Evolutionary conservation across 2,888 invertebrate species (phyloP).

Genomic region (Hypolimnas misippus): DNA sequence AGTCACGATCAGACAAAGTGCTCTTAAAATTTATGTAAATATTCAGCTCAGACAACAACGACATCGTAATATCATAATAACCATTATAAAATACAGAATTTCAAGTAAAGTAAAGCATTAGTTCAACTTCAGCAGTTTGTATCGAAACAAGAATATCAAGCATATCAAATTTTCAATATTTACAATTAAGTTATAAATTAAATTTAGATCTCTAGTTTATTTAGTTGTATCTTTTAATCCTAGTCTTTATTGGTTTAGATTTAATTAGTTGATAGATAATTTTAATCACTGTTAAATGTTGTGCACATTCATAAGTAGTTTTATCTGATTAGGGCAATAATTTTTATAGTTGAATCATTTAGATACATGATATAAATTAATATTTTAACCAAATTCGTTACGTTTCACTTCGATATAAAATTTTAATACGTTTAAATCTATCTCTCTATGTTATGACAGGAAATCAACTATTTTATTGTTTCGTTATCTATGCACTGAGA

Average conservation of each 20-base stretch:
- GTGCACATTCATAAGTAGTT: constrained; percentile 79
- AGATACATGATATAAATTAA: constrained; percentile 44
- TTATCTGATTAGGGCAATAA: constrained; percentile 76
- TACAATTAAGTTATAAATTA: constrained; percentile 56
- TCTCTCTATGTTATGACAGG: constrained; percentile 37
- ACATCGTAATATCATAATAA: neutral
- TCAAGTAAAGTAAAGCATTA: constrained; percentile 22
- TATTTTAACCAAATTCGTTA: constrained; percentile 42
- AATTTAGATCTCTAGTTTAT: constrained; percentile 61
- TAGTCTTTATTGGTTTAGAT: constrained; percentile 68
- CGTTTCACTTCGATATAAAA: constrained; percentile 29
- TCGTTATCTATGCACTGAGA: constrained; percentile 44
- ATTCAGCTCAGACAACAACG: constrained; percentile 5
- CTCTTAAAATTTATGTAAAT: constrained; percentile 5
- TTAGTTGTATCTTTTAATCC: constrained; percentile 60
- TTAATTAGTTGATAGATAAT: constrained; percentile 71
- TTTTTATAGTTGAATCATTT: constrained; percentile 55
- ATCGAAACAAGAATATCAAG: constrained; percentile 77
- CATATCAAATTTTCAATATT: constrained; percentile 69
- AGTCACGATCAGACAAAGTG: neutral
- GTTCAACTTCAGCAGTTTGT: constrained; percentile 56
- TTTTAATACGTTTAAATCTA: constrained; percentile 33
- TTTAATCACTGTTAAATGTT: constrained; percentile 84
- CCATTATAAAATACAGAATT: constrained; percentile 25
- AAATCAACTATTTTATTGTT: constrained; percentile 37